Percentiles rank a stretch among this genome's conserved stretches.
phyloP scores from a whole-genome alignment of 2,113 vertebrate genomes.

The Aspiorhynchus laticeps region DNA sequence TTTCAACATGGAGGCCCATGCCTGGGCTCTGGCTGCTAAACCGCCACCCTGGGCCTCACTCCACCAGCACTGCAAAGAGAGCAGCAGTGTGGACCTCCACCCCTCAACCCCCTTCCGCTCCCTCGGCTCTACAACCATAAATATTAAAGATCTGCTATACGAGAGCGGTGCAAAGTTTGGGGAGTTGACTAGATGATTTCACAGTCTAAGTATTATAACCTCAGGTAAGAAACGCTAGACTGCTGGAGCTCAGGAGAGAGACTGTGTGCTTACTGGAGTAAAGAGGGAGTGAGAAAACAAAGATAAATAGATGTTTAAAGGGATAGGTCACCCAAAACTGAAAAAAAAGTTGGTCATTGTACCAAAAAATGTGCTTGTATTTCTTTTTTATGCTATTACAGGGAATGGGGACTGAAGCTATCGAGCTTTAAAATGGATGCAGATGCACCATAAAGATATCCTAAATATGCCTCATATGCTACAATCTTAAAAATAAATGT shows the following conservation, averaged over 20 bases:
- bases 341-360: background rate
- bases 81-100: constrained; percentile 57
- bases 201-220: constrained; percentile 85
- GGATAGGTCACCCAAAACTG: background rate
- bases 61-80: constrained; percentile 64
- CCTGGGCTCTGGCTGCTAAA: constrained; percentile 57
- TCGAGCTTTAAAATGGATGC: background rate
- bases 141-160: constrained; percentile 78
- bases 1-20: constrained; percentile 74
- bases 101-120: constrained; percentile 61
- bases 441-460: background rate
- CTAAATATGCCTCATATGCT: background rate
- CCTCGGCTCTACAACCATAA: constrained; percentile 73
- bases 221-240: constrained; percentile 73
- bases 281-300: constrained; percentile 48
- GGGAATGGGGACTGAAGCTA: background rate
- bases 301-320: constrained; percentile 32
- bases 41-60: constrained; percentile 53
- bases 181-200: constrained; percentile 75
- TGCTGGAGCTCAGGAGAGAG: constrained; percentile 60
- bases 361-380: background rate
- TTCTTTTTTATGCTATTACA: background rate
- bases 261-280: constrained; percentile 44
- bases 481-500: background rate
- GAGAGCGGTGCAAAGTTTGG: constrained; percentile 62